Evolutionary conservation across 2,888 invertebrate species (phyloP).

Genomic region (Dasypogon diadema): DNA sequence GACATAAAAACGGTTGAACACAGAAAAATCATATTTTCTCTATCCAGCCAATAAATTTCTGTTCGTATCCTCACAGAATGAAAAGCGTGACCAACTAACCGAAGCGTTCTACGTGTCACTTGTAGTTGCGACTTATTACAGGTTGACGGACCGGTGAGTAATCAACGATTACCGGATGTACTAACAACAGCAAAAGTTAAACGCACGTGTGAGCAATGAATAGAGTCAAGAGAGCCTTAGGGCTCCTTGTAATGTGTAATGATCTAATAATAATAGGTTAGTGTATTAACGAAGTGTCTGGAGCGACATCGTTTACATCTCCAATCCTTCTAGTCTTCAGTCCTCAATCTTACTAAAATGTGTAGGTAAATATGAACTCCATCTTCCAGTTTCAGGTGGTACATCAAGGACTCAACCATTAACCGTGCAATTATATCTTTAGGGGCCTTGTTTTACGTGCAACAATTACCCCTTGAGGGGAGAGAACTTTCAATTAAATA

Average conservation of each 20-base stretch:
- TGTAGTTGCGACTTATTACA: background rate
- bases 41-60: background rate
- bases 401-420: background rate
- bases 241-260: constrained; percentile 8
- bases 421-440: background rate
- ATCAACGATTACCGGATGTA: constrained; percentile 9
- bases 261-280: constrained; percentile 1
- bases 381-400: background rate
- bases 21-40: constrained; percentile 17
- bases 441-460: background rate
- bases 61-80: constrained; percentile 13
- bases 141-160: constrained; percentile 5
- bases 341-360: no score
- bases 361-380: background rate
- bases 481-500: constrained; percentile 26
- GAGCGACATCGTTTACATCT: background rate
- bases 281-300: background rate
- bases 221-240: background rate
- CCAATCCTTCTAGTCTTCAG: background rate
- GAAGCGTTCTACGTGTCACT: background rate
- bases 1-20: background rate
- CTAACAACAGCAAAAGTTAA: constrained; percentile 4
- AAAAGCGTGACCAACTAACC: constrained; percentile 17
- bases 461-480: no score
- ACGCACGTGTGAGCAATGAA: background rate